Base-by-base conservation (phyloP, 2,797 vertebrate species). In the Sebastes diploproa region DNA sequence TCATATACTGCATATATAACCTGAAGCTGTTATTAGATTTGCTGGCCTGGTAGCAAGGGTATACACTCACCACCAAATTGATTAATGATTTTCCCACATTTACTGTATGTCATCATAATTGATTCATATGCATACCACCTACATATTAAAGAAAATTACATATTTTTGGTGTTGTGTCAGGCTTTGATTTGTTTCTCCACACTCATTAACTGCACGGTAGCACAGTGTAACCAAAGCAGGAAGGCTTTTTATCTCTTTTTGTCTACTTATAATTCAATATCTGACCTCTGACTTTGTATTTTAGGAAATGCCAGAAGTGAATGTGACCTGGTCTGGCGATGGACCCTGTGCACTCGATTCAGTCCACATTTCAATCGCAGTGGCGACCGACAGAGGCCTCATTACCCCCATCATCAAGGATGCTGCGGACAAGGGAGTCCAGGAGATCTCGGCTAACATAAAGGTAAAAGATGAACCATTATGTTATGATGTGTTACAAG, bases 281-380 rank as follows among this genome's bases (percentile, higher is more conserved):
- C 30, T 88, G 54, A 80, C 66, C 10, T 69, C 55, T 84, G n/a
- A 46, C 23, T 70, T 8, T 80, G 54, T 50, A 20, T 75, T 23
- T 20, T 74, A 99, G 98, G 97, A 99, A 95, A 96, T 99, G 95
- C 98, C 98, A 60, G 95, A 96, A 86, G 97, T 99, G 70, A 99
- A 99, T 3, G 97, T 96, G 75, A 96, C 95, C 55, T 99, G 98
- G 98, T 95, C 96, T 65, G 96, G 95, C 22, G 96, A 98, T 13
- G 96, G 93, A 73, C 96, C 97, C 27, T 95, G 86, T 76, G 95
- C 95, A 10, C 95, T 98, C 20, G 95, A 96, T 75, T 96, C 95
- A 58, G 93, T 99, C 89, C 97, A 99, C 90, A 98, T 99, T 86
- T 96, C 97, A 62, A 96, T 99, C 59, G 97, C 97, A 18, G 98